Evolutionary conservation across 2,888 invertebrate genomes (phyloP), one percentile per base, ranked within the genome.

Genomic region (Rugalucina vietnamica): DNA sequence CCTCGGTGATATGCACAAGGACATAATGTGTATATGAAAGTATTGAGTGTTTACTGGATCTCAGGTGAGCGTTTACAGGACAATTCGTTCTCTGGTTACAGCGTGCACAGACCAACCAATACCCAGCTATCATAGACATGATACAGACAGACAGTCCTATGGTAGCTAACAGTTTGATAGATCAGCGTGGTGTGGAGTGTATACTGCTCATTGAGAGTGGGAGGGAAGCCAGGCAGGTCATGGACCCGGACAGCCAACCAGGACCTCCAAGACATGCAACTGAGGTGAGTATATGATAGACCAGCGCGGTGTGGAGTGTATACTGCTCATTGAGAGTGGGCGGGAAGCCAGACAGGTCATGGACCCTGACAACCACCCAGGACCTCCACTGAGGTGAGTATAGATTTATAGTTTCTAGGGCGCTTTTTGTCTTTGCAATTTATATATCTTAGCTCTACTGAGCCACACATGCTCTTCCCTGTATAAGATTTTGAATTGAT

Each of bases 111-210:
- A 87, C 79, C 76, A 75, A 85, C 21, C 77, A 85, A 24, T 94
- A 92, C 86, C 92, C 92, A 0, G 92, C 94, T 32, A 91, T 98
- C 21, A 96, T 97, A 75, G 96, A 98, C 92, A 96, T 97, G 83
- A 96, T 99, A 79, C 96, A 96, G 84, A 96, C 98, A 79, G 95
- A 96, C 3, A 97, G 98, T 95, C 96, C 97, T 0, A 96, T 97
- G 21, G 96, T 98, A 0, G 96, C 97, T 90, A 99, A 99, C 96
- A 97, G 96, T 93, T 96, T 99, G 39, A 97, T 99, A 79, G 98
- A 99, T 95, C 97, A 97, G 95, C 82, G 93, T 39, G 85, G 89
- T 21, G 95, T 98, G 75, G 98, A 99, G 95, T 96, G 96, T 72
- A 96, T 98, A 39, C 95, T 98, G 81, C 95, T 99, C 32, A 97